Conservation (phyloP, 2,113 vertebrate genomes). For the Salvelinus sp. region DNA sequence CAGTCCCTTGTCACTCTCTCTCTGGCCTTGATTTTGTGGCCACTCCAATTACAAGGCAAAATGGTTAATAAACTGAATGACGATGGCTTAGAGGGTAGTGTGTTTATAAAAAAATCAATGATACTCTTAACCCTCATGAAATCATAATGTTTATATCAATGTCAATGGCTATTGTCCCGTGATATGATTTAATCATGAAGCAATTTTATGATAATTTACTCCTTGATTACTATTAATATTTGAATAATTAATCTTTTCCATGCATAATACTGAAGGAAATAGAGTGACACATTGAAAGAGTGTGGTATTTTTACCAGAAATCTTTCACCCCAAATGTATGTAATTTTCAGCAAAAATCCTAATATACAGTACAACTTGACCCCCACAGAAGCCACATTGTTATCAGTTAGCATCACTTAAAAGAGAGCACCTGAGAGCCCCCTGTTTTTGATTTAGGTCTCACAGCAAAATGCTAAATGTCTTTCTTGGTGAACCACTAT, state of each 20-base stretch:
- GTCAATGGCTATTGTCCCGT: not conserved
- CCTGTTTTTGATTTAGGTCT: slow-evolving; percentile 1
- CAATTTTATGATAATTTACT: not conserved
- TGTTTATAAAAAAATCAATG: not conserved
- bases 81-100: not conserved
- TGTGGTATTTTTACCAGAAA: not conserved
- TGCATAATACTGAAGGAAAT: not conserved
- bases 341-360: no score
- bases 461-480: not conserved
- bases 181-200: not conserved
- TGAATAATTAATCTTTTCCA: no score
- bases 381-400: no score
- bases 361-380: no score
- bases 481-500: not conserved
- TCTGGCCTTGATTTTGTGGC: not conserved
- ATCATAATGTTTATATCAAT: not conserved
- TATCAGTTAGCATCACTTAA: not conserved
- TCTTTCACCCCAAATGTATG: not conserved
- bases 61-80: not conserved
- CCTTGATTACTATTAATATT: not conserved
- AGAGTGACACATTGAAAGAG: not conserved
- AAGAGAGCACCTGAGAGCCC: not conserved
- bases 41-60: not conserved
- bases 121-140: not conserved
- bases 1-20: not conserved